Base-by-base conservation (phyloP, 2,888 invertebrate genomes). In the Drosophila kuntzei region DNA sequence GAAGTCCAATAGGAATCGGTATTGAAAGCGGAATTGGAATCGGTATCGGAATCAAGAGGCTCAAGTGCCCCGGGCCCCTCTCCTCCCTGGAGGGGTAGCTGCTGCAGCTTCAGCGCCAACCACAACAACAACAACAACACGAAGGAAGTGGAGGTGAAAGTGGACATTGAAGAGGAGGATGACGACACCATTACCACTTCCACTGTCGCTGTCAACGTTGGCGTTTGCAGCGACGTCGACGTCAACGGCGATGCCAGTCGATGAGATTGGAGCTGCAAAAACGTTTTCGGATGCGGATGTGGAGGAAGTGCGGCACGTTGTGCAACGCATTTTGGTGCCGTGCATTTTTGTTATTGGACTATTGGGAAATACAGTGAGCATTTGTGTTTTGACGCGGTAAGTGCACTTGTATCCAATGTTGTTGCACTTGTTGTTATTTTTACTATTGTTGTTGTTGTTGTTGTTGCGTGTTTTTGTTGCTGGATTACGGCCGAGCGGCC, bases 301-400 rank as follows among this genome's bases (percentile, higher is more conserved):
- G 79, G 90, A 85, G 77, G 89, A 88, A 82, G 92, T 91, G 80
- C 91, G 92, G 80, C 89, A 91, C 84, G 87, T 92, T 87, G 91
- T 95, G 65, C 95, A 95, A 91, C 92, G 94, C 76, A 94, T 95
- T 36, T 91, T 95, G 61, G 94, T 95, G 65, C 95, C 95, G 54
- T 93, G 94, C 72, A 93, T 95, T 77, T 94, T 95, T 69, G 93
- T 94, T 71, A 93, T 96, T 65, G 96, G 96, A 66, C 93, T 95
- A 62, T 91, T 95, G 58, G 96, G 96, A 51, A 96, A 96, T 90
- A 92, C 93, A 60, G 91, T 94, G 73, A 94, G 94, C 76, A 93
- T 94, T 68, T 92, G 93, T 90, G 94, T 94, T 69, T 87, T 94
- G 73, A 94, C 94, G 85, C 93, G 94, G 94, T 94, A 91, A 91